Evolutionary conservation across 2,113 vertebrate genomes (phyloP), one percentile per base, ranked within the genome.

Genomic region (Plecotus auritus): DNA sequence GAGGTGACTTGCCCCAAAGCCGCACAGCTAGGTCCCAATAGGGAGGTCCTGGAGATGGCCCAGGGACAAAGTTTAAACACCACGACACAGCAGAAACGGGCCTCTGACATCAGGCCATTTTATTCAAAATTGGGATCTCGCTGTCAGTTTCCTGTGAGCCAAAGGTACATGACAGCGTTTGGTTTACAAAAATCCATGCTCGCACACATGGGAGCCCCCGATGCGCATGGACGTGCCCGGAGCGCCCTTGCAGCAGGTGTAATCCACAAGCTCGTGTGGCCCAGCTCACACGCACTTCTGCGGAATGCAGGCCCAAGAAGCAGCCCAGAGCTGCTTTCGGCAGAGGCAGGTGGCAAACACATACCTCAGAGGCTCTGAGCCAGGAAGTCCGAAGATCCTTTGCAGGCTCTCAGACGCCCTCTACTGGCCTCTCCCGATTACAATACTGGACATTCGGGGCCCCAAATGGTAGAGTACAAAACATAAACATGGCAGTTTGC

Each of bases 331-430:
- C 45, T 16, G 47, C 61, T 32, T 3, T 4, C 1, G 69, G 51
- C 10, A 11, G 51, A 78, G 42, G 56, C 7, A 5, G 40, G 78
- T 9, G 61, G 2, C 23, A 17, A 26, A 26, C 2, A 1, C 0
- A 16, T 9, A 0, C 6, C 35, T 14, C 51, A 22, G 61, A 23
- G 45, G 59, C 90, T 14, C 3, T 20, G 14, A 9, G 70, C 18
- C 30, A 0, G 0, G 0, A 32, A 40, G 51, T 3, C 9, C 5
- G 17, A 12, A 0, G 9, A 1, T 0, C 1, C 81, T 30, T 1
- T 20, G 12, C 72, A 0, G 18, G 32, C 59, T 8, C 66, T 78
- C 80, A 4, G 35, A 0, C 67, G 20, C 95, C 95, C 97, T 93
- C 97, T 94, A 20, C 96, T 47, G 93, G 78, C 13, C 49, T 28